These are phyloP conservation scores for Urosaurus nigricauda DNA, from an alignment of 2,797 vertebrate species.

Conservation along the genomic window DNA sequence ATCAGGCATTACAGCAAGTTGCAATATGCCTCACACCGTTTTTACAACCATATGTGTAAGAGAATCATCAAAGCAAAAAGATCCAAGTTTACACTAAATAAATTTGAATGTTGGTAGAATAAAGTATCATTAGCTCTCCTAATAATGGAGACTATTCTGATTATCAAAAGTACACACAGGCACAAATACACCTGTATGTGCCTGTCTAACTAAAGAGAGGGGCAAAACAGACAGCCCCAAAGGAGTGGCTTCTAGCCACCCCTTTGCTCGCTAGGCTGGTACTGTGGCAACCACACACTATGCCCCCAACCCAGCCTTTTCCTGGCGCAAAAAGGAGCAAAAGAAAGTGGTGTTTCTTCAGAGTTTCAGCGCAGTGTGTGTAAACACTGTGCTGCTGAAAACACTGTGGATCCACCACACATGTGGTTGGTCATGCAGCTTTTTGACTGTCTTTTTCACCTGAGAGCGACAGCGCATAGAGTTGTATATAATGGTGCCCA, in stretches of 20 bases:
- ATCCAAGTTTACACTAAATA: constrained; percentile 17
- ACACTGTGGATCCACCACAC: no score
- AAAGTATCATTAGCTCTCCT: neutral
- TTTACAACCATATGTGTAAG: constrained; percentile 46
- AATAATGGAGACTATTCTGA: constrained; percentile 9
- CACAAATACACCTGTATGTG: neutral
- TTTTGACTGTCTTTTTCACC: no score
- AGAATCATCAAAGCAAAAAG: neutral
- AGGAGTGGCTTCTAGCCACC: no score
- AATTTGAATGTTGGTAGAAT: constrained; percentile 32
- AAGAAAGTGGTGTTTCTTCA: no score
- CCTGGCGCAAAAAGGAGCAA: no score
- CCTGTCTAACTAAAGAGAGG: no score
- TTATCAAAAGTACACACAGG: neutral
- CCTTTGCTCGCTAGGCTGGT: no score
- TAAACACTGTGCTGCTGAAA: neutral
- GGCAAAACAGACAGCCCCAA: no score
- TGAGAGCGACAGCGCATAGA: neutral
- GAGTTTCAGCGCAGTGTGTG: neutral
- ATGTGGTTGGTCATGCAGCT: no score
- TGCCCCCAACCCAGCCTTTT: no score
- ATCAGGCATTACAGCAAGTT: constrained; percentile 39
- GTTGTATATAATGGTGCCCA: neutral
- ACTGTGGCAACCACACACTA: no score
- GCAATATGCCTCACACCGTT: constrained; percentile 55